Evolutionary conservation across 2,888 invertebrate species (phyloP).

Genomic region (Melinaea menophilus): DNA sequence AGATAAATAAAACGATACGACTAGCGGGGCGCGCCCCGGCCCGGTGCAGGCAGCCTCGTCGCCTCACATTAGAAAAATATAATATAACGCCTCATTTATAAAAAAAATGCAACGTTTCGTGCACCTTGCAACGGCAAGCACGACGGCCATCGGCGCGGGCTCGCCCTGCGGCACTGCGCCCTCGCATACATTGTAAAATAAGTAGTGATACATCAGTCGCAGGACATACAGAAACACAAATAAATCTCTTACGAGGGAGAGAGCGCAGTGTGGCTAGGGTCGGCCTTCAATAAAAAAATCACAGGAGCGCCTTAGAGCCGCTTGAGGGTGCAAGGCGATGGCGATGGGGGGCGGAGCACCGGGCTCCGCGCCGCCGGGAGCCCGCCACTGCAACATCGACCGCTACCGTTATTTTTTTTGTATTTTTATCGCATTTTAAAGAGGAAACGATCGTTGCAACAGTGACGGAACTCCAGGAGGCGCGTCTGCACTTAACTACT

Average conservation of each 20-base stretch:
- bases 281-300: slow-evolving; percentile 35
- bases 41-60: slow-evolving; percentile 47
- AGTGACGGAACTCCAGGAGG: slow-evolving; percentile 40
- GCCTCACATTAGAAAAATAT: slow-evolving; percentile 47
- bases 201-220: slow-evolving; percentile 30
- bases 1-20: slow-evolving; percentile 71
- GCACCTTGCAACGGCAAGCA: slow-evolving; percentile 36
- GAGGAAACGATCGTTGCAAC: slow-evolving; percentile 36
- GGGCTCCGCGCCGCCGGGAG: slow-evolving; percentile 40
- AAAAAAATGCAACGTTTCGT: slow-evolving; percentile 58
- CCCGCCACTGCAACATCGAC: slow-evolving; percentile 35
- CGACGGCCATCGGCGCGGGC: slow-evolving; percentile 37
- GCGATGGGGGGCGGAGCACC: slow-evolving; percentile 40
- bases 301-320: slow-evolving; percentile 35
- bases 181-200: slow-evolving; percentile 24
- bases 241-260: slow-evolving; percentile 29
- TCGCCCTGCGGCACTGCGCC: slow-evolving; percentile 24
- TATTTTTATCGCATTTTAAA: slow-evolving; percentile 63
- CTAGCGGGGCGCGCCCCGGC: slow-evolving; percentile 52
- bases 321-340: slow-evolving; percentile 35
- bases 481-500: slow-evolving; percentile 67
- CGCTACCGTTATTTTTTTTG: slow-evolving; percentile 58
- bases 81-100: slow-evolving; percentile 56
- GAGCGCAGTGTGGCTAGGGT: slow-evolving; percentile 33
- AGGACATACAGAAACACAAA: slow-evolving; percentile 29